Evolutionary conservation across 2,113 vertebrate species (phyloP), one percentile per base, ranked within the genome.

Genomic region (Vicugna pacos): DNA sequence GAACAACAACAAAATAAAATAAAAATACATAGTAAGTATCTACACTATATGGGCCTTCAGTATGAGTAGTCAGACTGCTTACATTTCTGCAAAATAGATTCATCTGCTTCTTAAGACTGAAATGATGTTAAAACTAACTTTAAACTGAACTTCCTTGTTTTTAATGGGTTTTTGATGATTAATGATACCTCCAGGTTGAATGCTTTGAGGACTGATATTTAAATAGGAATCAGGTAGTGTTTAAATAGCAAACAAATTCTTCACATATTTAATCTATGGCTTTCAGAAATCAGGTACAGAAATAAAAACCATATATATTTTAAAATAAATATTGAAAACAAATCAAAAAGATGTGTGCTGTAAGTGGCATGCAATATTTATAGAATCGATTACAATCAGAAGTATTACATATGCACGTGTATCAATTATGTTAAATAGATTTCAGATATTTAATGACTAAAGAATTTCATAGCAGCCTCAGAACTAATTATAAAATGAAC

Each of bases 271-370:
- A 98, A 98, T 96, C 94, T 97, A 96, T 82, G 81, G 22, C 86
- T 98, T 94, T 97, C 38, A 97, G 92, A 98, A 98, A 98, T 98
- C 97, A 98, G 73, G 96, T 98, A 96, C 64, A 96, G 96, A 97
- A 97, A 86, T 98, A 97, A 90, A 89, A 95, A 92, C 16, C n/a
- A 86, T 89, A 97, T 94, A 95, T 84, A 82, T 94, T 76, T 97
- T 96, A 95, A 98, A 98, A 89, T 94, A 85, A 69, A 89, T 96
- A 75, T 92, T 96, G 72, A 84, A 81, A 97, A 97, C 97, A 98
- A 96, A 95, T 94, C 65, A 97, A 95, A 98, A 89, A 97, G 73
- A 98, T 97, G n/a, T 96, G 28, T 93, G 84, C 65, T 98, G 93
- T 95, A 97, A 97, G 42, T 97, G 82, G 30, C 65, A 97, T 94